Evolutionary conservation across 1,140 invertebrate genomes (phyloP).

Genomic region (Luehdorfia chinensis): DNA sequence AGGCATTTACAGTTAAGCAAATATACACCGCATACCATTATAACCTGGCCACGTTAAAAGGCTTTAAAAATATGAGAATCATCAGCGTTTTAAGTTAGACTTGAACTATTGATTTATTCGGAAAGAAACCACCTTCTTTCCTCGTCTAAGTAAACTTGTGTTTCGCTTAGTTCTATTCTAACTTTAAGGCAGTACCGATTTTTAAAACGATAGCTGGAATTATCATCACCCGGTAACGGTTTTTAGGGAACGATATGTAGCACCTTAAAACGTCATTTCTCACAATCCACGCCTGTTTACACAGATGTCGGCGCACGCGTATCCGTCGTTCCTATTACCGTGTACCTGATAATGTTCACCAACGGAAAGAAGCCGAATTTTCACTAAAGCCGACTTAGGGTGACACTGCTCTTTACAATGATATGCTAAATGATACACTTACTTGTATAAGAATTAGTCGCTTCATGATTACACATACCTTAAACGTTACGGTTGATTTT

Average conservation of each 20-base stretch:
- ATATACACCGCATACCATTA: no score
- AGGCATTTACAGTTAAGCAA: no score
- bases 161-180: no score
- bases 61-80: no score
- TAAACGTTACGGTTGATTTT: slow-evolving; percentile 5
- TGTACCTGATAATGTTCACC: slow-evolving; percentile 43
- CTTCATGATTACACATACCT: slow-evolving; percentile 12
- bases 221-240: no score
- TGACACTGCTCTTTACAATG: slow-evolving; percentile 46
- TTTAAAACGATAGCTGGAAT: no score
- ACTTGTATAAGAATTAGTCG: slow-evolving; percentile 16
- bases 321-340: slow-evolving; percentile 47
- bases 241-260: slow-evolving; percentile 2
- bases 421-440: slow-evolving; percentile 33
- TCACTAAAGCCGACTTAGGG: slow-evolving; percentile 32
- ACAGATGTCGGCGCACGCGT: slow-evolving; percentile 37
- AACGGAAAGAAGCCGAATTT: slow-evolving; percentile 52
- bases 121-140: no score
- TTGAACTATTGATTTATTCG: no score
- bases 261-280: slow-evolving; percentile 8
- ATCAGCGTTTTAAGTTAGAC: no score
- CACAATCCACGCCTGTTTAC: slow-evolving; percentile 25
- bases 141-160: no score
- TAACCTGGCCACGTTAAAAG: no score
- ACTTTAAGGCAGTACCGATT: no score